Evolutionary conservation across 2,888 invertebrate species (phyloP).

Genomic region (Globia sparganii): DNA sequence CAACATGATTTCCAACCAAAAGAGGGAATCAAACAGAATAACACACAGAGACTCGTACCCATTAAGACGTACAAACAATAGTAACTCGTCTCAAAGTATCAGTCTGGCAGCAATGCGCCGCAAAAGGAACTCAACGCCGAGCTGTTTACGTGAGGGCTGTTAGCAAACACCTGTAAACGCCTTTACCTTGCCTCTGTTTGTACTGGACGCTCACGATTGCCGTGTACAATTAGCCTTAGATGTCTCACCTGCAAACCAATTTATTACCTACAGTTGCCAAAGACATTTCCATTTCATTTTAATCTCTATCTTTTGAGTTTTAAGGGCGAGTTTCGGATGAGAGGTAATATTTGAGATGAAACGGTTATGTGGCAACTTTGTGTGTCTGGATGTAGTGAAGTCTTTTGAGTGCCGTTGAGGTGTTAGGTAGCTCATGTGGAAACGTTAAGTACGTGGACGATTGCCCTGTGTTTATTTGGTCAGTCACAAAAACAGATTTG

Average conservation of each 20-base stretch:
- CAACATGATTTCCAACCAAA: not conserved
- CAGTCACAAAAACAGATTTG: conserved; percentile 34
- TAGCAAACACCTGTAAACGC: conserved; percentile 86
- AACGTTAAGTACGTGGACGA: conserved; percentile 69
- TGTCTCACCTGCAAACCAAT: conserved; percentile 80
- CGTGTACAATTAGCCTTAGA: conserved; percentile 86
- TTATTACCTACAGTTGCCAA: conserved; percentile 54
- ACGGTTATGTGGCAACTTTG: conserved; percentile 56
- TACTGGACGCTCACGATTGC: conserved; percentile 84
- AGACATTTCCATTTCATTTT: conserved; percentile 20
- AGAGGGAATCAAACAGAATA: not conserved
- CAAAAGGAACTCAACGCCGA: conserved; percentile 81
- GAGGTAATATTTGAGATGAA: conserved; percentile 25
- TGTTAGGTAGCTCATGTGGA: conserved; percentile 68
- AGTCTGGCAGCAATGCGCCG: conserved; percentile 60
- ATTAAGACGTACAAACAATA: conserved; percentile 60
- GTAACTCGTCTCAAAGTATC: conserved; percentile 59
- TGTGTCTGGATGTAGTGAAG: conserved; percentile 70
- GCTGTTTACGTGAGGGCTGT: conserved; percentile 88
- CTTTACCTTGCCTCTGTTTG: conserved; percentile 82
- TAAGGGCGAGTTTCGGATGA: conserved; percentile 30
- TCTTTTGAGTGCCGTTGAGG: conserved; percentile 75
- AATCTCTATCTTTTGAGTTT: conserved; percentile 23
- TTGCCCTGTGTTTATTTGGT: conserved; percentile 57
- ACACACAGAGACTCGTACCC: conserved; percentile 19